Conservation (phyloP, 2,888 invertebrate species). For the Calliopum simillimum region DNA sequence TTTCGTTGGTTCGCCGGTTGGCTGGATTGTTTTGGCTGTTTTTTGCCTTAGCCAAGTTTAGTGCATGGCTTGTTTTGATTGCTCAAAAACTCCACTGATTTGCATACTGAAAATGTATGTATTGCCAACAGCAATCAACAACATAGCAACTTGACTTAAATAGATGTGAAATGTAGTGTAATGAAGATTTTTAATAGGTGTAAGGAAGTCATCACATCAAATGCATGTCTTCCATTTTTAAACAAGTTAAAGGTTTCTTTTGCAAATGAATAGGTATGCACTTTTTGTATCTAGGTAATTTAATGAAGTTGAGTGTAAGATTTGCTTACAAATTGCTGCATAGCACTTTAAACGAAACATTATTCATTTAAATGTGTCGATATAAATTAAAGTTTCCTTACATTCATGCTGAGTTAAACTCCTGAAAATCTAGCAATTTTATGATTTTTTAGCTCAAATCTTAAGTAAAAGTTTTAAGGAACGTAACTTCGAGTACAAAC, state of each 20-base stretch:
- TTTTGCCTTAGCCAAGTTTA: not conserved
- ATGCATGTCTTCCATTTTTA: not conserved
- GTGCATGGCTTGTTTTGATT: constrained; percentile 2
- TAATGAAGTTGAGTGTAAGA: not conserved
- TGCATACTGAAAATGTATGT: not conserved
- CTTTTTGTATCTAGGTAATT: not conserved
- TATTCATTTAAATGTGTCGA: no score
- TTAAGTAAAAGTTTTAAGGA: no score
- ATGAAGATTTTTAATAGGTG: not conserved
- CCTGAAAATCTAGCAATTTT: no score
- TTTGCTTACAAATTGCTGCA: not conserved
- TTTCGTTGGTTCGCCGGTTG: no score
- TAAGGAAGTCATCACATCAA: not conserved
- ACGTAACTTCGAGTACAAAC: no score
- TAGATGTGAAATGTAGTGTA: not conserved
- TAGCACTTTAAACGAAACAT: no score
- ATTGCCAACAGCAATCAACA: not conserved
- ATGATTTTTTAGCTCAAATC: no score
- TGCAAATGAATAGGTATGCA: no score
- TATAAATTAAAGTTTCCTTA: no score
- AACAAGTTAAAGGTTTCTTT: constrained; percentile 4
- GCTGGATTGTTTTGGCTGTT: not conserved
- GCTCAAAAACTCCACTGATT: constrained; percentile 1
- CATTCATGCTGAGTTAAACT: no score
- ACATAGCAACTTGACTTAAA: not conserved